Evolutionary conservation across 2,797 vertebrate genomes (phyloP), one percentile per base, ranked within the genome.

Genomic region (Sebastes minor): DNA sequence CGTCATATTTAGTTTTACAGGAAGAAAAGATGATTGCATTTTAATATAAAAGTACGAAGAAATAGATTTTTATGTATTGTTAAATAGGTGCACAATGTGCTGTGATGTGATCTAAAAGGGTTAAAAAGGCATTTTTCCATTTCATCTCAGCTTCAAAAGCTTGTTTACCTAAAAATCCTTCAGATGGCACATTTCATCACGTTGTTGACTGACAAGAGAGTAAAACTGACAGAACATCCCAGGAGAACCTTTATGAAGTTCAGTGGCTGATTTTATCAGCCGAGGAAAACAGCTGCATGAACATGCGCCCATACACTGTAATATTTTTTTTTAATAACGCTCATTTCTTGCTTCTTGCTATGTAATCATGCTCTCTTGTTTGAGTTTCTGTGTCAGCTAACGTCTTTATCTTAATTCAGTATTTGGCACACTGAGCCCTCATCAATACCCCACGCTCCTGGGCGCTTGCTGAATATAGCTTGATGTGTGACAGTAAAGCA

Each of bases 401-500:
- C 65, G 72, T 86, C 87, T 90, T 85, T 56, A 84, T 87, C 88
- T 86, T 88, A 76, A 92, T 89, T 87, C 82, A 71, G 79, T 84
- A 55, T 66, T 60, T 78, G 84, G 83, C 83, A 80, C 28, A 53
- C 75, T 74, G 38, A 71, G 83, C 62, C 65, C 74, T 83, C 80
- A 80, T 86, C 71, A 83, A 84, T 83, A 82, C 74, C 75, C 76
- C 22, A 4, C 11, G 56, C 87, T 78, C 79, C 73, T 38, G 80
- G 80, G 76, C 23, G 38, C 72, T 61, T 18, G 11, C 49, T 91
- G 88, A 86, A 90, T 82, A 61, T 55, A 82, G 87, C 82, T 72
- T 88, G 89, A 94, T 93, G 81, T 89, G 83, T 83, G 87, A 90
- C 81, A 91, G 88, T 71, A 52, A 80, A 86, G 86, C 88, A 89